These are phyloP conservation scores for Herminia tarsipennalis DNA, from an alignment of 2,888 invertebrate species.

Conservation along the genomic window DNA sequence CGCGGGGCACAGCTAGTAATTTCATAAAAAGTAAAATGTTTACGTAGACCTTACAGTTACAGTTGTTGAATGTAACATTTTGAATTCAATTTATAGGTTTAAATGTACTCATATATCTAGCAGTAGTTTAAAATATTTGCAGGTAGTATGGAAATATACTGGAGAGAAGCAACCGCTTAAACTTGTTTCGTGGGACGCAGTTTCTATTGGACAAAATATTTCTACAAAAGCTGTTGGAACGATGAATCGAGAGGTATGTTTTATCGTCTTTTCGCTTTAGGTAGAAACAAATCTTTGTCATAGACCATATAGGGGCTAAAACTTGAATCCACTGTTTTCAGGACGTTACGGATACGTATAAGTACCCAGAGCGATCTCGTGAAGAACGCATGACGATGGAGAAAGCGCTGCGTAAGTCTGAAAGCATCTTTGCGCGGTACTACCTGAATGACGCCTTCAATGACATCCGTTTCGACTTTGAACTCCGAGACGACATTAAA, in stretches of 20 bases:
- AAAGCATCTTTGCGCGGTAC: constrained; percentile 93
- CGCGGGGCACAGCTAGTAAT: too few relatives aligned
- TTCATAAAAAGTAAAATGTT: too few relatives aligned
- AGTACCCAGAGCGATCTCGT: constrained; percentile 91
- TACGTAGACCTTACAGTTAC: too few relatives aligned
- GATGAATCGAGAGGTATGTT: constrained; percentile 89
- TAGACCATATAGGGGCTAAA: too few relatives aligned
- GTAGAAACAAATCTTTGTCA: too few relatives aligned
- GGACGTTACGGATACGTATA: constrained; percentile 94
- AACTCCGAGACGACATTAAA: constrained; percentile 92
- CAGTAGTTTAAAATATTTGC: too few relatives aligned
- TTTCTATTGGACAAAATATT: constrained; percentile 92
- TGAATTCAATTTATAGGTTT: too few relatives aligned
- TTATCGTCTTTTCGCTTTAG: neutral
- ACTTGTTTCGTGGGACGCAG: constrained; percentile 91
- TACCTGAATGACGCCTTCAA: constrained; percentile 96
- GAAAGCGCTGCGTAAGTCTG: constrained; percentile 92
- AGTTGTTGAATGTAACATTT: too few relatives aligned
- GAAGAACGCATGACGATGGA: constrained; percentile 95
- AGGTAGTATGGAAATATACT: constrained; percentile 94
- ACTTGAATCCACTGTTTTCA: constrained; percentile 32
- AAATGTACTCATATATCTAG: too few relatives aligned
- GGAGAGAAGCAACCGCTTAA: constrained; percentile 94
- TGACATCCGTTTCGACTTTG: constrained; percentile 93
- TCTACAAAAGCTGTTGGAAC: constrained; percentile 94